Base-by-base conservation (phyloP, 2,797 vertebrate genomes). In the Crossoptilon crossoptilon region DNA sequence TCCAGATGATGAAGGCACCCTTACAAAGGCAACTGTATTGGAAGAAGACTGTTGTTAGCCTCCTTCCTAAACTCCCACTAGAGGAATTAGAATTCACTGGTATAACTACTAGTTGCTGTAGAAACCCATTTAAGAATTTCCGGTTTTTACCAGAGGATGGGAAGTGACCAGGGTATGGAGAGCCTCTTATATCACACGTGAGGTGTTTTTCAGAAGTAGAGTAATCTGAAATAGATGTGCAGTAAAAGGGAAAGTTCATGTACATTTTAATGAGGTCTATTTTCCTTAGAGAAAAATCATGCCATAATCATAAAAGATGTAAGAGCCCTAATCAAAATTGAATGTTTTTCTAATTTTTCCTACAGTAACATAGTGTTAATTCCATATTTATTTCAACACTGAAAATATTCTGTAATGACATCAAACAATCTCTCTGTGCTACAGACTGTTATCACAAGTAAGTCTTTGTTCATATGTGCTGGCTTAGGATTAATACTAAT, bases 281-380 rank as follows among this genome's bases (percentile, higher is more conserved):
- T 88, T 95, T 93, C 56, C 55, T 93, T 68, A 49, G 87, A 81
- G 86, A 91, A 83, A 87, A 83, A 74, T 76, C 44, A 74, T 84
- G 10, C 39, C 3, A 5, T 69, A 94, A 84, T 71, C 63, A 76
- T 70, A 39, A 58, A 70, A 84, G 24, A 58, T 1, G 14, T 27
- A 71, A 82, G 8, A 91, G 3, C 48, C 24, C 12, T 86, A 68
- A 76, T 63, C 37, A 87, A 85, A 86, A 81, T 64, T 56, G 71
- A 60, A 39, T 66, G 10, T 9, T 77, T 91, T 72, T 83, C 26
- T 3, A 51, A 90, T 68, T 80, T 37, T n/a, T 76, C 9, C 12
- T 82, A 51, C 21, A 8, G 21, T 92, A 60, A 73, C 23, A 22
- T 74, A 95, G 74, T 71, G 68, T 55, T 90, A 56, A 70, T 10